phyloP scores from a whole-genome alignment of 2,797 vertebrate species.

The Ara ararauna region DNA sequence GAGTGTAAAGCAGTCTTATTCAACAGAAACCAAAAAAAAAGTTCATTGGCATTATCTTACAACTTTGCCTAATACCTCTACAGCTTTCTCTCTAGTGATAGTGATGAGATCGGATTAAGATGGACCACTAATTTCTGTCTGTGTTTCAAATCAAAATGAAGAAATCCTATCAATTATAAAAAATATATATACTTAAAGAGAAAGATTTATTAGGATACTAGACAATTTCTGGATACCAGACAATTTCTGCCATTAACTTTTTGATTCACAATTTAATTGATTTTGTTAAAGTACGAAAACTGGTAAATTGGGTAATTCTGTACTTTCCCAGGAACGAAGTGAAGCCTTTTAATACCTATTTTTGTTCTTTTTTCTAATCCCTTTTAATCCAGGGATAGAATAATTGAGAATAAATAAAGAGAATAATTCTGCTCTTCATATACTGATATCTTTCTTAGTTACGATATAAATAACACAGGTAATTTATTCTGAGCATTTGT shows the following conservation, averaged over 20 bases:
- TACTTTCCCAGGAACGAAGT: background rate
- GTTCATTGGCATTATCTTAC: background rate
- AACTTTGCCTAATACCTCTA: background rate
- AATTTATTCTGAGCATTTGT: background rate
- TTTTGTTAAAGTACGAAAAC: background rate
- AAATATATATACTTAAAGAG: background rate
- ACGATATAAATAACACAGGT: background rate
- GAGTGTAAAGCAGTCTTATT: background rate
- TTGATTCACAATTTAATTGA: background rate
- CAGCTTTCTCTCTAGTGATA: background rate
- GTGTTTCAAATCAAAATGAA: background rate
- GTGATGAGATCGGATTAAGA: background rate
- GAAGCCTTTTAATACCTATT: background rate
- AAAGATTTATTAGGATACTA: background rate
- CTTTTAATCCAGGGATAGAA: background rate
- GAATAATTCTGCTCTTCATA: background rate
- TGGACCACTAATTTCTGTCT: background rate
- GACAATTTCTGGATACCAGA: background rate
- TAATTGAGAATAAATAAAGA: background rate
- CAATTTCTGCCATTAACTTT: background rate
- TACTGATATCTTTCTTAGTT: background rate
- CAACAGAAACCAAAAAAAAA: background rate
- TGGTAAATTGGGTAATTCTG: background rate
- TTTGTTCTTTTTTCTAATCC: background rate
- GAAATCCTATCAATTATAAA: background rate